Conservation (phyloP, 2,797 vertebrate genomes). For the Dryobates pubescens region DNA sequence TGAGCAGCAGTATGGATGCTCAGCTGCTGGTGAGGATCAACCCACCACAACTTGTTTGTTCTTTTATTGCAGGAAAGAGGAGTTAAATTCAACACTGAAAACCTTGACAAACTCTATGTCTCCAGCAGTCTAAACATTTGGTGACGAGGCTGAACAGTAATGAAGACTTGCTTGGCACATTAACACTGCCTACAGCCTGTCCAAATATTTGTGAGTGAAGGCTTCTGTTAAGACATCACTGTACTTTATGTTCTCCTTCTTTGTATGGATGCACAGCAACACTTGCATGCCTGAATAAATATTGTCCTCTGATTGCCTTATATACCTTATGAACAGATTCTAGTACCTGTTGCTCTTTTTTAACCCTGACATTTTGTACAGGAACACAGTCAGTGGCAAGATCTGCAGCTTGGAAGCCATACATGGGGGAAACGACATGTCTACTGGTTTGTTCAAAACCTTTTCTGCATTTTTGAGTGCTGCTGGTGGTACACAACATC, state of each 20-base stretch:
- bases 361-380: no score
- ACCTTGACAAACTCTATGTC: neutral
- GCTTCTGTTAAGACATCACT: neutral
- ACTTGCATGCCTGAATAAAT: neutral
- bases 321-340: neutral
- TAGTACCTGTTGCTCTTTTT: no score
- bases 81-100: neutral
- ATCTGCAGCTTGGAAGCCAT: neutral
- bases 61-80: neutral
- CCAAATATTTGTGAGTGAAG: neutral
- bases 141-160: neutral
- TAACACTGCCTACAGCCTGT: neutral
- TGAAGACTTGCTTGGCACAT: neutral
- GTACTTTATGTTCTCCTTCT: neutral
- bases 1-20: neutral
- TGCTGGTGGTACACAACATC: neutral
- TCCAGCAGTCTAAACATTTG: neutral
- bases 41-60: neutral
- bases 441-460: neutral
- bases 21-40: neutral
- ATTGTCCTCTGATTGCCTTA: neutral
- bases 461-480: neutral
- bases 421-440: neutral
- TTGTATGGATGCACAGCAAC: neutral
- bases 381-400: neutral